Evolutionary conservation across 2,888 invertebrate genomes (phyloP).

Genomic region (Dolichopus griseipennis): DNA sequence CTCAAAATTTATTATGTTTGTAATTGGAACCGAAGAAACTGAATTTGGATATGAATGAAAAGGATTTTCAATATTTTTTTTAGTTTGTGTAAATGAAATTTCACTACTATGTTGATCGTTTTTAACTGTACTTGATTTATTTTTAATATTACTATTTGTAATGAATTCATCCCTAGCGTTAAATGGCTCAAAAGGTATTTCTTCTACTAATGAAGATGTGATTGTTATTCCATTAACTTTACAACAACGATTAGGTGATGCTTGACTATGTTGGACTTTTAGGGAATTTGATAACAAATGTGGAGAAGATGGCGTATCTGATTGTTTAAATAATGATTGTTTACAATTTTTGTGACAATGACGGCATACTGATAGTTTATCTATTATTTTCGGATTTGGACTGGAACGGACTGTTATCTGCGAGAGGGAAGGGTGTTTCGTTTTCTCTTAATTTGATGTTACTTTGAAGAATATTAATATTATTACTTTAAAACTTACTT

Average conservation of each 20-base stretch:
- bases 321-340: constrained; percentile 25
- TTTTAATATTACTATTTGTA: constrained; percentile 30
- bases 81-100: constrained; percentile 19
- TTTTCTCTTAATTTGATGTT: constrained; percentile 9
- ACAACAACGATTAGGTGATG: constrained; percentile 43
- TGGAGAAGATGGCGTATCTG: constrained; percentile 25
- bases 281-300: constrained; percentile 38
- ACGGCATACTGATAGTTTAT: constrained; percentile 64
- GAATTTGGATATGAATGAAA: constrained; percentile 9
- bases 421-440: constrained; percentile 12
- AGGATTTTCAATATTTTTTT: constrained; percentile 11
- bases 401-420: constrained; percentile 71
- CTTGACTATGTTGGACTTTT: constrained; percentile 43
- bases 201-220: constrained; percentile 8
- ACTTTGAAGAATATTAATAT: not conserved
- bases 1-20: not conserved
- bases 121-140: constrained; percentile 39
- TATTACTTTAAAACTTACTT: constrained; percentile 46
- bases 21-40: not conserved
- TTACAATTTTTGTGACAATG: constrained; percentile 70
- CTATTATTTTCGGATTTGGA: constrained; percentile 55
- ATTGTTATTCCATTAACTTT: constrained; percentile 30
- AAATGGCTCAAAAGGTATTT: not conserved
- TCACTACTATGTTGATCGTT: constrained; percentile 31
- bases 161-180: constrained; percentile 7